A percentile compares a stretch with the other conserved stretches of the same genome.
Conservation (phyloP, 2,888 invertebrate species). For the Lasioglossum pauxillum region DNA sequence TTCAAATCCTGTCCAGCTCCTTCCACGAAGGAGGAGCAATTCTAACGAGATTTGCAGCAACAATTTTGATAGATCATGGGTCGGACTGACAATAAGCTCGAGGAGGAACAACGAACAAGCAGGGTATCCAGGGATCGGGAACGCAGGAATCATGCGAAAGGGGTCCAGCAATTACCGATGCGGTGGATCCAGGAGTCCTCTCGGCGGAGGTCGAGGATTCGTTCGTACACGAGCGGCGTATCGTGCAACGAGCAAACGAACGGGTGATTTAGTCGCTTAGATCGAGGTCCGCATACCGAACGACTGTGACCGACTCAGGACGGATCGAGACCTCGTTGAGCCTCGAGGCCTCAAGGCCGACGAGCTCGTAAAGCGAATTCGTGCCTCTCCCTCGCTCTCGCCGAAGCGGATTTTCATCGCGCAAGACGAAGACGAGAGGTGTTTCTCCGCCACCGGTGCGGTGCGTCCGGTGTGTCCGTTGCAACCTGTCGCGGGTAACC, state of each 20-base stretch:
- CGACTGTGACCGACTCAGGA: conserved; percentile 71
- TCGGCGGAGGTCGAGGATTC: conserved; percentile 36
- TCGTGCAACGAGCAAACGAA: conserved; percentile 61
- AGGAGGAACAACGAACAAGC: background rate
- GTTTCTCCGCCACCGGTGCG: conserved; percentile 1
- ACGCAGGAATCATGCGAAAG: background rate
- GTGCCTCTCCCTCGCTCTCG: conserved; percentile 67
- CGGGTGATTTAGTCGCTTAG: conserved; percentile 70
- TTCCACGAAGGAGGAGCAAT: background rate
- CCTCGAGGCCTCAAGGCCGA: conserved; percentile 72
- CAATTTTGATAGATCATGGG: background rate
- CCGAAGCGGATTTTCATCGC: conserved; percentile 63
- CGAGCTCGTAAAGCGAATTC: conserved; percentile 73
- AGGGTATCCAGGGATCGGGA: background rate
- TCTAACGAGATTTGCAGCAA: background rate
- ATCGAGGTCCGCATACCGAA: conserved; percentile 77
- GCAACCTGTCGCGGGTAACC: conserved; percentile 47
- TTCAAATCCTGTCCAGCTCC: background rate
- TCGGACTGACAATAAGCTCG: background rate
- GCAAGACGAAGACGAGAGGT: conserved; percentile 55
- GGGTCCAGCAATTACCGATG: background rate
- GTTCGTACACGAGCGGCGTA: conserved; percentile 67
- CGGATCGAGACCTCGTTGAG: conserved; percentile 72
- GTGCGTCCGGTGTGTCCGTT: background rate
- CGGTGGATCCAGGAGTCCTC: conserved; percentile 28